These are phyloP conservation scores for Diphyllodes magnificus DNA, from an alignment of 2,113 vertebrate genomes.

Conservation along the genomic window DNA sequence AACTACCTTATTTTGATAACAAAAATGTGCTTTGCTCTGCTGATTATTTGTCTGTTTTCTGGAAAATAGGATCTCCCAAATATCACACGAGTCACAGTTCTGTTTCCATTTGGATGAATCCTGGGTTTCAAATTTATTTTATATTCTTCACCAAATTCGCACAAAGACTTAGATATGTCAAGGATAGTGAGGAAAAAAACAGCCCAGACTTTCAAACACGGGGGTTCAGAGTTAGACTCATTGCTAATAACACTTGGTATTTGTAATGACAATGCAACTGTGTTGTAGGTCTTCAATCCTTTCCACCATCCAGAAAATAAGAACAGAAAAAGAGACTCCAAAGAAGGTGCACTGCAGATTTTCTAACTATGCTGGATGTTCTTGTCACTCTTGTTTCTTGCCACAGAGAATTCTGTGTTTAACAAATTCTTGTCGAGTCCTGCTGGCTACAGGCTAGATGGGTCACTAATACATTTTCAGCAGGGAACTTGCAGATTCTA, in stretches of 20 bases:
- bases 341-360: background rate
- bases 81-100: background rate
- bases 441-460: background rate
- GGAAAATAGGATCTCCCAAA: background rate
- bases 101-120: background rate
- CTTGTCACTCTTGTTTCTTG: background rate
- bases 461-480: background rate
- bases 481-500: background rate
- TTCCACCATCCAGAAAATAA: background rate
- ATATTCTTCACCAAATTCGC: background rate
- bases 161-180: background rate
- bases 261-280: background rate
- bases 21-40: background rate
- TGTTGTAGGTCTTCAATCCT: background rate
- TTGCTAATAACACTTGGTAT: background rate
- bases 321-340: background rate
- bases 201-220: background rate
- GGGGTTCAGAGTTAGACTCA: background rate
- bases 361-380: background rate
- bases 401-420: fast-evolving
- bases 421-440: background rate
- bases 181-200: background rate
- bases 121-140: background rate
- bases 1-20: background rate
- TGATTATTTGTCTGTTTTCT: background rate